Percentiles rank a stretch among this genome's conserved stretches.
These are phyloP conservation scores for Brachionichthys hirsutus DNA, from an alignment of 2,113 vertebrate genomes.

Conservation along the genomic window DNA sequence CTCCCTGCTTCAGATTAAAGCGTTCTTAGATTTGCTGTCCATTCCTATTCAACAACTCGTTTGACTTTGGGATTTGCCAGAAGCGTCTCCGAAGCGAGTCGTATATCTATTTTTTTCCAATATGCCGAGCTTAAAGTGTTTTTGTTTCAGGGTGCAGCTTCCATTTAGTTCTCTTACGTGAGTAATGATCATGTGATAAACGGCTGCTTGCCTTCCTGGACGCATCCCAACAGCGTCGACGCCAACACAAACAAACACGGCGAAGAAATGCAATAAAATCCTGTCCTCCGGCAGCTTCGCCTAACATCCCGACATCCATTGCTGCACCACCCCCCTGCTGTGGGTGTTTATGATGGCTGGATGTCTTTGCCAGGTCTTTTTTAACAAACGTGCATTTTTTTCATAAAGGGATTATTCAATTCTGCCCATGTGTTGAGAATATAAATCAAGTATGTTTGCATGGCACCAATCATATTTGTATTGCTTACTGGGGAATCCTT, in stretches of 20 bases:
- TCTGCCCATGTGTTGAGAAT: slow-evolving; percentile 11
- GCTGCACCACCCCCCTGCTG: slow-evolving; percentile 27
- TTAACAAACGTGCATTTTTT: slow-evolving; percentile 57
- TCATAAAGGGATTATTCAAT: slow-evolving; percentile 37
- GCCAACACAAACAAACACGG: not conserved
- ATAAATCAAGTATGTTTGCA: slow-evolving; percentile 15
- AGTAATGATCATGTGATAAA: slow-evolving; percentile 38
- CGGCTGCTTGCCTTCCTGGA: slow-evolving; percentile 26
- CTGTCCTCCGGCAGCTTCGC: slow-evolving; percentile 46
- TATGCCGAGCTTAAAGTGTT: not conserved
- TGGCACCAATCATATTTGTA: slow-evolving; percentile 25
- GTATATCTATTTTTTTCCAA: not conserved
- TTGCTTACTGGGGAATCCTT: slow-evolving; percentile 7
- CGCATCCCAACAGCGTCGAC: slow-evolving; percentile 10
- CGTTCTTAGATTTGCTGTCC: slow-evolving; percentile 19
- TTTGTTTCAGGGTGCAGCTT: slow-evolving; percentile 5
- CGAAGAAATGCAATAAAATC: slow-evolving; percentile 39
- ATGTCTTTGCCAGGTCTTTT: slow-evolving; percentile 50
- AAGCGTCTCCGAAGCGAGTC: not conserved
- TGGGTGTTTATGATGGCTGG: slow-evolving; percentile 50
- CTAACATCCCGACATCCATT: slow-evolving; percentile 33
- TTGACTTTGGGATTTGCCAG: not conserved
- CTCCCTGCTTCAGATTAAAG: slow-evolving; percentile 29
- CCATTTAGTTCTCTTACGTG: slow-evolving; percentile 30
- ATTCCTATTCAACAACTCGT: slow-evolving; percentile 11